Evolutionary conservation across 2,797 vertebrate genomes (phyloP), one percentile per base, ranked within the genome.

Genomic region (Sphaeramia orbicularis): DNA sequence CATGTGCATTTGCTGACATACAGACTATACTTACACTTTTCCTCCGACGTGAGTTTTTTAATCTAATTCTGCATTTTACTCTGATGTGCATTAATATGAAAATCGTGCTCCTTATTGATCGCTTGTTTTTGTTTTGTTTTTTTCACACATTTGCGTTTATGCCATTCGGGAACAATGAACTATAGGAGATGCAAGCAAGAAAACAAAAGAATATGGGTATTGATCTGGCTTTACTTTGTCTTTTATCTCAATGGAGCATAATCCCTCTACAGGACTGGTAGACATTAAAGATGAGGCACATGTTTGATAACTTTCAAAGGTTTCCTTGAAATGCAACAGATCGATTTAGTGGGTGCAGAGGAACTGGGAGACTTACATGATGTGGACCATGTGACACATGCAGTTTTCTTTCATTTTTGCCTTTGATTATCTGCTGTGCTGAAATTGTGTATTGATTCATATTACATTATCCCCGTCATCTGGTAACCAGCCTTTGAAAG

Each of bases 181-280:
- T 75, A 47, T 51, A 53, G 66, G 45, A 83, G 77, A 71, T 59
- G 54, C 64, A 41, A 49, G 40, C 71, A 51, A 67, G 65, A 66
- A 85, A 71, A 13, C 41, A 14, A 55, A 76, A 63, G 57, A 53
- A 83, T 85, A 61, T 69, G 52, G 40, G 60, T 80, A 92, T 91
- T 27, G 86, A 93, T 89, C 80, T 2, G 24, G 65, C 27, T 59
- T 63, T 85, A 41, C 41, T 63, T 76, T 32, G 51, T 53, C 61
- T 87, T 91, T 80, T 57, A 71, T 86, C 71, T 70, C 35, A 63
- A 58, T 70, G 60, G 62, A 57, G 61, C 41, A 59, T 78, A 80
- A 86, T 84, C 83, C 59, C 58, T 83, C 40, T 57, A 60, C 57
- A 78, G 64, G 60, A 85, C 69, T 48, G 54, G 42, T 27, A 65